Conservation (phyloP, 2,797 vertebrate species). For the Hypotaenidia okinawae region DNA sequence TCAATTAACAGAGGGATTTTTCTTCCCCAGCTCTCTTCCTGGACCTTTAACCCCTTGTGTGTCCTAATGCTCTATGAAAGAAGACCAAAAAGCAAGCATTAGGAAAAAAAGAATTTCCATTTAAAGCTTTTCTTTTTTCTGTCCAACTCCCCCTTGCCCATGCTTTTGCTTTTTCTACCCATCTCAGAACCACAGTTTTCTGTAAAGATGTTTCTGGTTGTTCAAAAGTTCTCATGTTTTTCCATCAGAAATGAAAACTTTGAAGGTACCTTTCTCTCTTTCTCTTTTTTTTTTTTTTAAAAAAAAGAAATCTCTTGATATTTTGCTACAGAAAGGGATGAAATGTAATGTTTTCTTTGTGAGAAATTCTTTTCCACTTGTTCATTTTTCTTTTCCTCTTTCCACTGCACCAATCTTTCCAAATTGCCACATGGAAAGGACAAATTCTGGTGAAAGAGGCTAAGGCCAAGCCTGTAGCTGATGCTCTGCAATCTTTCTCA, state of each 20-base stretch:
- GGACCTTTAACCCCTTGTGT: constrained; percentile 69
- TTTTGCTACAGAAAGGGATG: not conserved
- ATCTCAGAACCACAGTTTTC: not conserved
- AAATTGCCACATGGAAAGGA: not conserved
- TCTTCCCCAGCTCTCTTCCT: constrained; percentile 71
- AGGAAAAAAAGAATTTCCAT: not conserved
- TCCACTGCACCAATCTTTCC: not conserved
- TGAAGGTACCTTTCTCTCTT: not conserved
- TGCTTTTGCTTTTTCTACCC: not conserved
- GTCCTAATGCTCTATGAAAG: constrained; percentile 15
- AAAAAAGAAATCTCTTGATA: not conserved
- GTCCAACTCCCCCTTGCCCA: not conserved
- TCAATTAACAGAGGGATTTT: constrained; percentile 74
- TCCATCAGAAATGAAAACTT: not conserved
- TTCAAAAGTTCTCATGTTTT: not conserved
- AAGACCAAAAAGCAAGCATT: not conserved
- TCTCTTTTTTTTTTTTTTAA: not conserved
- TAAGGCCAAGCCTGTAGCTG: not conserved
- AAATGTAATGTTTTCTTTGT: not conserved
- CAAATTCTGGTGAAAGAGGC: not conserved
- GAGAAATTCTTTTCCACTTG: not conserved
- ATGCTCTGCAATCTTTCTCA: not conserved
- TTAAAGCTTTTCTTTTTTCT: not conserved
- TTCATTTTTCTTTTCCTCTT: not conserved
- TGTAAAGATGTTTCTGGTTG: not conserved